Evolutionary conservation across 2,797 vertebrate species (phyloP), one percentile per base, ranked within the genome.

Genomic region (Melanotaenia trifasciata): DNA sequence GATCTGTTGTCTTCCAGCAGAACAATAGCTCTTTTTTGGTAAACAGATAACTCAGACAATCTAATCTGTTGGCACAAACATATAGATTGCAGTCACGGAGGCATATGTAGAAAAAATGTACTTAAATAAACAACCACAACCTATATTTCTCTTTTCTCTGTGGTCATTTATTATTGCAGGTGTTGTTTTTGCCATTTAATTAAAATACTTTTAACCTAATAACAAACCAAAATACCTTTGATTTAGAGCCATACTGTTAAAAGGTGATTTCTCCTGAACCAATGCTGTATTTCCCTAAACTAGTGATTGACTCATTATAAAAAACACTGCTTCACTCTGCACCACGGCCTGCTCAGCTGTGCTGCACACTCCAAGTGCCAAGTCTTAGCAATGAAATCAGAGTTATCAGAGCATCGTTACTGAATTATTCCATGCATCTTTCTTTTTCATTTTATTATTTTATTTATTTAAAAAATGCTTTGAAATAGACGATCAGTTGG

Each of bases 1-100:
- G 30, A 0, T 66, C 64, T 88, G 67, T 87, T 79, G 74, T 89
- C 75, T 84, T 67, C 33, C 20, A 67, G 18, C 5, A 12, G 22
- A 58, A 87, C 76, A 84, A 81, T 7, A 40, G 18, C 26, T 57
- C 20, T 53, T 64, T 73, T 62, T 58, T 40, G n/a, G 54, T 10
- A 24, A 64, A 66, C 51, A 75, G 40, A 85, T 65, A 67, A 32
- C 59, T 61, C 35, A 83, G 62, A 74, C 67, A 86, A 77, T 74
- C 47, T 53, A 68, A 78, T 83, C 51, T 58, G 70, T 22, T 62
- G 43, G 5, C 58, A 67, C 47, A 60, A 50, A 80, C 24, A 35
- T 43, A 75, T 43, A 30, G 24, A 53, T 1, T 76, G 61, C 16
- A 60, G 35, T 71, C 22, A 53, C 58, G 36, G 45, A 32, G 22